Evolutionary conservation across 2,797 vertebrate species (phyloP), one percentile per base, ranked within the genome.

Genomic region (Diplodus puntazzo): DNA sequence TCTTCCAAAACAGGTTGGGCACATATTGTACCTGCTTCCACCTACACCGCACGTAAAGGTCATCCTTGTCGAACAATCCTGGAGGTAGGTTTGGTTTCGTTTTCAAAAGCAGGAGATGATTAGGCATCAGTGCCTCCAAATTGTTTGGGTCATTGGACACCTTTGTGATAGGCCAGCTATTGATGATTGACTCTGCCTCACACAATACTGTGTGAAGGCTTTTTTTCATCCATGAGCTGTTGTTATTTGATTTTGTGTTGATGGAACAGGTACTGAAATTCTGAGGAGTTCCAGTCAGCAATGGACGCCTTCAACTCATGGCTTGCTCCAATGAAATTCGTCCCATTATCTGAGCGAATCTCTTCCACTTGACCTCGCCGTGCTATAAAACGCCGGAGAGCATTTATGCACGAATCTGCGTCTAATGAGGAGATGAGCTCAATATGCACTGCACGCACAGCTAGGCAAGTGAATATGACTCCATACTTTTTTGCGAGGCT

Each of bases 1-100:
- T 16, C 30, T 72, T 77, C 77, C 70, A 79, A 14, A 14, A 81
- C 1, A 82, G 1, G 11, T 80, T 69, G 0, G 39, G 11, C 0
- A 78, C 60, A 17, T 79, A 84, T 16, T 87, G 78, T 0, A 77
- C 23, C 10, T 84, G 82, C 48, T n/a, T 72, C 73, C 82, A 83
- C 60, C 83, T 68, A 10, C 46, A 11, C 2, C 50, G 55, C 0
- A 49, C 49, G 0, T 85, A 81, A 3, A 58, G 57, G 4, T 82
- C 58, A 1, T 65, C 72, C 4, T 58, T 77, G 12, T 16, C 18
- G 10, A 81, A 77, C 2, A 69, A 20, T 21, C 72, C 70, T 65
- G 62, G 73, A 8, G 64, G 63, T 17, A 77, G 5, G 50, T 68
- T 14, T 0, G 75, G 59, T 2, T 81, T 75, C 17, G 43, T 61